phyloP scores from a whole-genome alignment of 2,888 invertebrate genomes.

The Erannis defoliaria region DNA sequence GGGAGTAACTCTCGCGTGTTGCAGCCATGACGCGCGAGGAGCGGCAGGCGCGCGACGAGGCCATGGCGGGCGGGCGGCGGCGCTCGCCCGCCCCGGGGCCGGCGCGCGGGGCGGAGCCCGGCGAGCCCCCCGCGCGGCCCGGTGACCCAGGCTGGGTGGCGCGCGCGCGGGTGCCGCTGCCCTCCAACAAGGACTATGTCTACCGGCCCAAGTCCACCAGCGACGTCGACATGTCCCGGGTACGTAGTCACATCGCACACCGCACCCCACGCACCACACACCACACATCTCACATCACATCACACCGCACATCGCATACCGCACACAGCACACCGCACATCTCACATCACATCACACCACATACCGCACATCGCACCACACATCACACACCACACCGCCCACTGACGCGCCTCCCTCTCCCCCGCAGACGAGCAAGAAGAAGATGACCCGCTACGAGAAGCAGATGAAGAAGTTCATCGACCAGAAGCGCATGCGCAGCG shows the following conservation, averaged over 20 bases:
- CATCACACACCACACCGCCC: no score
- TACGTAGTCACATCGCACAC: constrained; percentile 77
- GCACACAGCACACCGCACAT: no score
- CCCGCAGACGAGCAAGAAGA: constrained; percentile 91
- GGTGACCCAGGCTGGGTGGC: constrained; percentile 98
- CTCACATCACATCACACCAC: no score
- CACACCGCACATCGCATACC: no score
- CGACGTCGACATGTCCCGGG: constrained; percentile 94
- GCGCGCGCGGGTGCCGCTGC: constrained; percentile 97
- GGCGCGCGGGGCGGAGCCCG: constrained; percentile 70
- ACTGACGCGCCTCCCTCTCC: no score
- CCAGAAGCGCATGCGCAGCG: constrained; percentile 92
- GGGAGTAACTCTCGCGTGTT: constrained; percentile 16
- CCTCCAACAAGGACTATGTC: constrained; percentile 98
- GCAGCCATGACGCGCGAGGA: constrained; percentile 96
- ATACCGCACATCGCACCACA: no score
- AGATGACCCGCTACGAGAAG: constrained; percentile 95
- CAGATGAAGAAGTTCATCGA: constrained; percentile 97
- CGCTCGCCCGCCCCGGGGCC: constrained; percentile 84
- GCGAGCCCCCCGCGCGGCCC: constrained; percentile 90
- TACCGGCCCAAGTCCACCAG: constrained; percentile 96
- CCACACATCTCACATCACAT: no score
- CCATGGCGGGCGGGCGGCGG: constrained; percentile 65
- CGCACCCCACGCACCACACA: no score
- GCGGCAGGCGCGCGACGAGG: constrained; percentile 93